Conservation (phyloP, 2,797 vertebrate genomes). For the Tokudaia muenninki region DNA sequence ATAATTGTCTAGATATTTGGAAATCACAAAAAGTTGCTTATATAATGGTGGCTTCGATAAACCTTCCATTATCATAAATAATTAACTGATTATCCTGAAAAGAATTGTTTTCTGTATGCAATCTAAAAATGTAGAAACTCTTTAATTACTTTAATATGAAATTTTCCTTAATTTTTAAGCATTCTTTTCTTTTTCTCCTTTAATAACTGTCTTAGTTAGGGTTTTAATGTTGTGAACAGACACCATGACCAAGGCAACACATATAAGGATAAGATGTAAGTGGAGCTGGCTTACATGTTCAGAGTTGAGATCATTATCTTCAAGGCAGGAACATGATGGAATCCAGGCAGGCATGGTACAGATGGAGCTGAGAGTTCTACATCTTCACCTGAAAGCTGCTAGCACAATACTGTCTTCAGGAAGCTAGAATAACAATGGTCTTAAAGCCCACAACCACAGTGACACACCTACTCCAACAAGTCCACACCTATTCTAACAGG, state of each 20-base stretch:
- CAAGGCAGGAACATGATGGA: too few species aligned
- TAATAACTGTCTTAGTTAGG: background rate
- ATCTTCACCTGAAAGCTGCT: background rate
- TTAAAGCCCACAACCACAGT: background rate
- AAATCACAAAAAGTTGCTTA: constrained; percentile 77
- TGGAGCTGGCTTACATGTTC: background rate
- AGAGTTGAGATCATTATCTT: background rate
- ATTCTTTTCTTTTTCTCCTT: background rate
- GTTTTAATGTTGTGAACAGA: background rate
- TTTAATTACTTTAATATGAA: constrained; percentile 77
- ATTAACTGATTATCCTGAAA: constrained; percentile 65
- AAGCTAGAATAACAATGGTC: background rate
- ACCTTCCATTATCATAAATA: constrained; percentile 76
- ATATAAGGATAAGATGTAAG: background rate
- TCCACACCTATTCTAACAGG: background rate
- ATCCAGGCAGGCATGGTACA: too few species aligned
- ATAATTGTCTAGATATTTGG: constrained; percentile 51
- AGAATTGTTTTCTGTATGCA: constrained; percentile 70
- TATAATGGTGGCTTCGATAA: constrained; percentile 70
- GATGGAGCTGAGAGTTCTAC: too few species aligned
- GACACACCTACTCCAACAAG: background rate
- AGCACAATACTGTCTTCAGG: background rate
- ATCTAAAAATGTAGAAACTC: constrained; percentile 38
- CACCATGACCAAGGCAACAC: background rate
- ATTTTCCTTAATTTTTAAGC: constrained; percentile 47